Base-by-base conservation (phyloP, 2,113 vertebrate genomes). In the Campylomormyrus tamandua region DNA sequence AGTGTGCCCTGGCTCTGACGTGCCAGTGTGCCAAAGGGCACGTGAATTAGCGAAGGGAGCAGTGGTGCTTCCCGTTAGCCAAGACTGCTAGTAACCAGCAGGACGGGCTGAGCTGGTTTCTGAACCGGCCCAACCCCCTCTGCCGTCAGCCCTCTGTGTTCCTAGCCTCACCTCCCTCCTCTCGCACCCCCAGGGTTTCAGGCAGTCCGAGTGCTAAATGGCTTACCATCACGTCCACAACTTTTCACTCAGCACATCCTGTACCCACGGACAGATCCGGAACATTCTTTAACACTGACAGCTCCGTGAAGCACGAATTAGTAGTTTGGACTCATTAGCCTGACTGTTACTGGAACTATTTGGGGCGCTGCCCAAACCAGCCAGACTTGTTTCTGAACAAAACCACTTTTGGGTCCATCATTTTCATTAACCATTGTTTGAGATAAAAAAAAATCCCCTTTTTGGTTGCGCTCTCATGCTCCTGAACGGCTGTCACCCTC, bases 331-430 rank as follows among this genome's bases (percentile, higher is more conserved):
- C 83, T 86, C n/a, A 86, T 50, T 50, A 27, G 10, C 48, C 19
- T 86, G 48, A 50, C 83, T 86, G 19, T 50, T 86, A 86, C 83
- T 13, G 83, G 83, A 86, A 86, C 3, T 86, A 86, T 50, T 24
- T 13, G 48, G 48, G 83, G 45, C 45, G 5, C 21, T 11, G 45
- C 4, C 48, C 21, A 49, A 86, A 86, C 83, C 45, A 50, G 83
- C n/a, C 83, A 50, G 13, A 49, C 83, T 48, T 5, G 83, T 86
- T 50, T 6, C 83, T 49, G 46, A 86, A 86, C 83, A 86, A 86
- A 49, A n/a, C 83, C 19, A 49, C 74, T 35, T 80, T 80, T 42
- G 35, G 74, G 74, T 42, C 74, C 74, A 42, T 80, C 74, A 15
- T 80, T 80, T 80, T 80, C 27, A 70, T 70, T 35, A 19, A 42